Evolutionary conservation across 2,113 vertebrate genomes (phyloP).

Genomic region (Gavialis gangeticus): DNA sequence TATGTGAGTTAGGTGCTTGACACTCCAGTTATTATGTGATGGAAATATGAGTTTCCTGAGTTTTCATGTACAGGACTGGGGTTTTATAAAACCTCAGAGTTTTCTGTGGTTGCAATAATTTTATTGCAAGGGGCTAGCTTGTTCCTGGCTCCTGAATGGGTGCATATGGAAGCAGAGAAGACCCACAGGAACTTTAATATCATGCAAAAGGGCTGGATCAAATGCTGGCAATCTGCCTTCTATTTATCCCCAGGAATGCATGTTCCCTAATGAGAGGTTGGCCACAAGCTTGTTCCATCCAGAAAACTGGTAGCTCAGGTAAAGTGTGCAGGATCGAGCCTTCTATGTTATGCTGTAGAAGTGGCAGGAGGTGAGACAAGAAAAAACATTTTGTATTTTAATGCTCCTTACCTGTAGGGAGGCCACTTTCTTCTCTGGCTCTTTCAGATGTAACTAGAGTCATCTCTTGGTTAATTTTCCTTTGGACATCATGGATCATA

Average conservation of each 20-base stretch:
- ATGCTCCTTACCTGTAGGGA: slow-evolving; percentile 76
- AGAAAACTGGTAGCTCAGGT: not conserved
- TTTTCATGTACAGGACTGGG: not conserved
- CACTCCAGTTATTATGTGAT: too few relatives aligned
- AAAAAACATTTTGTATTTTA: not conserved
- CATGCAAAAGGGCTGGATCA: fast-evolving
- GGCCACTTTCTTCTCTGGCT: slow-evolving; percentile 54
- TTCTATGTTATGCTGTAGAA: not conserved
- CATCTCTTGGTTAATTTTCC: slow-evolving; percentile 76
- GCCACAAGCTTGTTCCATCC: not conserved
- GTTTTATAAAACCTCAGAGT: not conserved
- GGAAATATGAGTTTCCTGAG: too few relatives aligned
- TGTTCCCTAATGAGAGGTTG: not conserved
- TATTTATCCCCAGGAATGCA: not conserved
- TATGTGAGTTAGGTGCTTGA: not conserved
- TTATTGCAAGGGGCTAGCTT: not conserved
- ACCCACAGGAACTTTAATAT: not conserved
- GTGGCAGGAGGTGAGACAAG: not conserved
- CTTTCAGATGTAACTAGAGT: slow-evolving; percentile 80
- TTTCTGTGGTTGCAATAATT: not conserved
- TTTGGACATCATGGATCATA: slow-evolving; percentile 79
- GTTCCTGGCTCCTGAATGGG: not conserved
- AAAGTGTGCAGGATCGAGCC: not conserved
- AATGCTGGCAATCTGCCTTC: not conserved
- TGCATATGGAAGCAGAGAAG: fast-evolving